Evolutionary conservation across 1,140 invertebrate species (phyloP).

Genomic region (Macrobrachium rosenbergii): DNA sequence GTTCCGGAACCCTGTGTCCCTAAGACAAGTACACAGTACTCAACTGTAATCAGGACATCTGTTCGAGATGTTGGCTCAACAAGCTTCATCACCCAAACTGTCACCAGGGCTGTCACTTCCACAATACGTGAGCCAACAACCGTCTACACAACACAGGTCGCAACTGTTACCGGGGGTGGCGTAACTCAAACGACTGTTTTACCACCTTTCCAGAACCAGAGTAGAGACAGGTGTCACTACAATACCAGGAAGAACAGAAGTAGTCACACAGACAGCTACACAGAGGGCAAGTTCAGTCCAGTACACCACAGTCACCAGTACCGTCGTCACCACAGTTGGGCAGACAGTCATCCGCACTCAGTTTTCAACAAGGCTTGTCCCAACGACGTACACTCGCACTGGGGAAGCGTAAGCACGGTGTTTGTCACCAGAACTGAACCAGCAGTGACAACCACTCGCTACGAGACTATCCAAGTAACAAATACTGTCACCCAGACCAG

Average conservation of each 20-base stretch:
- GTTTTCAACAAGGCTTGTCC: constrained; percentile 17
- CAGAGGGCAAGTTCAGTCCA: neutral
- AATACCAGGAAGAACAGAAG: constrained; percentile 26
- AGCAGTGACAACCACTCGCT: constrained; percentile 29
- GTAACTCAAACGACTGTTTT: neutral
- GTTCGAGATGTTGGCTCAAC: too few species aligned
- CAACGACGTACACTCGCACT: constrained; percentile 49
- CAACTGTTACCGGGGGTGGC: neutral
- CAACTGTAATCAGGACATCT: too few species aligned
- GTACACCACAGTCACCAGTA: constrained; percentile 22
- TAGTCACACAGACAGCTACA: constrained; percentile 13
- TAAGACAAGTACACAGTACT: neutral
- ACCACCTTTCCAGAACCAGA: neutral
- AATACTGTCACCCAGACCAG: constrained; percentile 17
- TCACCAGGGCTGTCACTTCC: constrained; percentile 15
- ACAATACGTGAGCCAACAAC: too few species aligned
- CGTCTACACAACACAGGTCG: too few species aligned
- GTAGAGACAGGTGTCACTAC: neutral
- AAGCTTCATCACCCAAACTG: neutral
- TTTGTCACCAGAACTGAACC: constrained; percentile 7
- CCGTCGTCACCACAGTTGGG: constrained; percentile 31
- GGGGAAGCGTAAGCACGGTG: constrained; percentile 7
- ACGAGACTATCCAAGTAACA: constrained; percentile 12
- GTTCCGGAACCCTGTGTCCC: neutral
- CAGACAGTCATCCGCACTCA: constrained; percentile 25